phyloP scores from a whole-genome alignment of 2,888 invertebrate genomes.

The Ennomos erosarius region DNA sequence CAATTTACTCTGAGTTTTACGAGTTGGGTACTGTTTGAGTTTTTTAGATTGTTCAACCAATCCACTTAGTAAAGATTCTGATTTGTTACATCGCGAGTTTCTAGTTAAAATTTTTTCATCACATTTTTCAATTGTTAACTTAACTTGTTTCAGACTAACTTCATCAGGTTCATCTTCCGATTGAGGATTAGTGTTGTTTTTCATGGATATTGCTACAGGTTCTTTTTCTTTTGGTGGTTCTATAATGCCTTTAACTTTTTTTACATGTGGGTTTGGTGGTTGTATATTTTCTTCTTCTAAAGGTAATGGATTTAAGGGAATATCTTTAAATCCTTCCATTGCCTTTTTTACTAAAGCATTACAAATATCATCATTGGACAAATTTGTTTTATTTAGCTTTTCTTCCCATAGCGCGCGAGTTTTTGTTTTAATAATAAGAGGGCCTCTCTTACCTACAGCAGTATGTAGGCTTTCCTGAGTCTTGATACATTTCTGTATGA shows the following conservation, averaged over 20 bases:
- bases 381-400: constrained; percentile 70
- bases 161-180: constrained; percentile 38
- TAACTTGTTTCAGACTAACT: constrained; percentile 48
- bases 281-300: constrained; percentile 41
- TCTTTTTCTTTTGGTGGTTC: constrained; percentile 32
- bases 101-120: constrained; percentile 37
- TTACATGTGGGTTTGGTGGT: constrained; percentile 24
- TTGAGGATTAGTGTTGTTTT: constrained; percentile 5
- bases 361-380: constrained; percentile 80
- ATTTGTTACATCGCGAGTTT: constrained; percentile 23
- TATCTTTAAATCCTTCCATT: constrained; percentile 71
- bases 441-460: constrained; percentile 58
- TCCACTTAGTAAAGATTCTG: constrained; percentile 16
- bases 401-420: constrained; percentile 72
- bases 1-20: constrained; percentile 29
- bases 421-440: constrained; percentile 59
- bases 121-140: constrained; percentile 42
- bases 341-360: constrained; percentile 78
- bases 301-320: constrained; percentile 49
- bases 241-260: constrained; percentile 38
- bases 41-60: constrained; percentile 17
- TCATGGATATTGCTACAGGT: constrained; percentile 5
- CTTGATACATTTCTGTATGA: constrained; percentile 75
- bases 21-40: constrained; percentile 15
- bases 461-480: constrained; percentile 69